Base-by-base conservation (phyloP, 2,888 invertebrate species). In the Nemotelus nigrinus region DNA sequence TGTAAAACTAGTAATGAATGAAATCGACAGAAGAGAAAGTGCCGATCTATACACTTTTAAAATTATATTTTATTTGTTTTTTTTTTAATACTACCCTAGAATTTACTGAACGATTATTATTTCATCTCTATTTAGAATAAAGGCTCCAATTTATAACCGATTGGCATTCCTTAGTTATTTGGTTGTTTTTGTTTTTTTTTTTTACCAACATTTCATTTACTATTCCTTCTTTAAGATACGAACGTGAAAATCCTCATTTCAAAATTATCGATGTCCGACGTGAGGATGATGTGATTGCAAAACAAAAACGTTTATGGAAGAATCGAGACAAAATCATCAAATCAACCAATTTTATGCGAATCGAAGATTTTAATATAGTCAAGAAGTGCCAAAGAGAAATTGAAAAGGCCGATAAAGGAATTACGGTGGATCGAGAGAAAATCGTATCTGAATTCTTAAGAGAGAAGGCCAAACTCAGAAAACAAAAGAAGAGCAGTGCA, bases 341-440 rank as follows among this genome's bases (percentile, higher is more conserved):
- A 3, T 45, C n/a, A 55, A 76, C 75, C 10, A 76, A 70, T 53
- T 67, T 48, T 3, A 10, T 63, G 50, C 50, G 76, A 25, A 76
- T 78, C 48, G 57, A 58, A n/a, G 76, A 78, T 72, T 72, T 72
- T 45, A 76, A 78, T 70, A 78, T 78, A 3, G 53, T 78, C 8
- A 68, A 65, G 3, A 70, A 70, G 57, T 78, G 78, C 43, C 58
- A 76, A 41, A 44, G 63, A 47, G 78, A 78, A 76, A 76, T 78
- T 8, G 78, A 78, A 57, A 64, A 55, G 2, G 71, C 76, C 39
- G 44, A 64, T 3, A 39, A 63, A 43, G 71, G 64, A 6, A 39
- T 71, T 44, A 8, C 7, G 4, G 76, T 78, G 6, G 65, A 78
- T 47, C 76, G 68, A 39, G 48, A 65, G 3, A 65, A 71, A 53